Conservation (phyloP, 1,140 invertebrate genomes). For the Drosophila pseudoananassae region DNA sequence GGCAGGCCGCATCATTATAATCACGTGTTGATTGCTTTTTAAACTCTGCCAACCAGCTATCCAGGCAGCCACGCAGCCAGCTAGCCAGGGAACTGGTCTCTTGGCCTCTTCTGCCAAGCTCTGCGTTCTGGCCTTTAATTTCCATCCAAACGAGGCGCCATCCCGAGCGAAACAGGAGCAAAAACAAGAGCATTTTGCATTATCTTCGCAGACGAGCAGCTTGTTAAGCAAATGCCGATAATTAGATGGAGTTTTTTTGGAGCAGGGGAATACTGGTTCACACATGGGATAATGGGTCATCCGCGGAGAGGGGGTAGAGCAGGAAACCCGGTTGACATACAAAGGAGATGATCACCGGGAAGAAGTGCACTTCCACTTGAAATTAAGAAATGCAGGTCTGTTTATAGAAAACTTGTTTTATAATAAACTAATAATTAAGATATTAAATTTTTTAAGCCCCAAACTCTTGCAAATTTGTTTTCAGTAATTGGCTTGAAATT, state of each 20-base stretch:
- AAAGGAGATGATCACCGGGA: slow-evolving; percentile 20
- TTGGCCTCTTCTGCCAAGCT: slow-evolving; percentile 10
- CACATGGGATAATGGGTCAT: slow-evolving; percentile 46
- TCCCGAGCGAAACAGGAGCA: slow-evolving; percentile 17
- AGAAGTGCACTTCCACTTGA: slow-evolving; percentile 9
- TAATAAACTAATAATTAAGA: background rate
- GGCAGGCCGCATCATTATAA: slow-evolving; percentile 74
- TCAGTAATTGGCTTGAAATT: background rate
- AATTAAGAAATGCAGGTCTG: slow-evolving; percentile 12
- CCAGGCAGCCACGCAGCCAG: slow-evolving; percentile 7
- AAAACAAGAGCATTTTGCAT: slow-evolving; percentile 52
- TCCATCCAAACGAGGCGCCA: slow-evolving; percentile 49
- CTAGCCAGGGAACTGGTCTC: slow-evolving; percentile 14
- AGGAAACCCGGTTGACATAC: slow-evolving; percentile 45
- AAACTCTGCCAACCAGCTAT: slow-evolving; percentile 54
- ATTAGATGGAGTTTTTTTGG: slow-evolving; percentile 31
- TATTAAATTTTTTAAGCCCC: background rate
- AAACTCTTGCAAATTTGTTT: background rate
- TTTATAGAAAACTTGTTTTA: background rate
- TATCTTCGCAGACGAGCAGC: slow-evolving; percentile 42
- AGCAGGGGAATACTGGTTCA: slow-evolving; percentile 31
- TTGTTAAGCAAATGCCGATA: slow-evolving; percentile 59
- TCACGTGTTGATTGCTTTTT: slow-evolving; percentile 82
- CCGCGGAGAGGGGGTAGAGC: background rate
- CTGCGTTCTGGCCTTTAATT: slow-evolving; percentile 48